Evolutionary conservation across 2,797 vertebrate species (phyloP), one percentile per base, ranked within the genome.

Genomic region (Euphonia xanthogaster): DNA sequence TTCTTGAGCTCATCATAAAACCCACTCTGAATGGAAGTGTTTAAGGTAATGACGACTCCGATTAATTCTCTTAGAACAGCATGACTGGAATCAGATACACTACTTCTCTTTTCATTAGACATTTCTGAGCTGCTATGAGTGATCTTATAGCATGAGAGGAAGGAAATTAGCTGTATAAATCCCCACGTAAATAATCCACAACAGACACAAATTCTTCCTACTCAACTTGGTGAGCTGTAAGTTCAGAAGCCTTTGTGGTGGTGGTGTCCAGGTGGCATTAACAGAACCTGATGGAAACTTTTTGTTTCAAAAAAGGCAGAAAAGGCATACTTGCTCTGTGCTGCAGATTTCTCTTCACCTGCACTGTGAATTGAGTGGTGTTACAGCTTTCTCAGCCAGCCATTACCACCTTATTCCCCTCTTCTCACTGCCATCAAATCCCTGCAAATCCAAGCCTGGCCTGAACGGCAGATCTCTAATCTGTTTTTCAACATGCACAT

Each of bases 1-100:
- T 97, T 95, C 93, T 95, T 93, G 65, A 87, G 81, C 94, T 97
- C 45, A 37, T 97, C 73, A 66, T 92, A 71, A 92, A 95, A 95
- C 74, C 92, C 57, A 83, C 86, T 97, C 87, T 88, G 92, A 94
- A 45, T 97, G 89, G 85, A 94, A 95, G 80, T 81, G 94, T 96
- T 98, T 92, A 92, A 92, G 84, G 81, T 94, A 93, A 94, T 96
- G 93, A 95, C 22, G 39, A 73, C 75, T 92, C 77, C 8, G 14
- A 88, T 93, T 86, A 92, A 94, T 97, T 96, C 71, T 33, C 89
- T 95, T 95, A 90, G 80, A 92, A 90, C 78, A 80, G 58, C 84
- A 51, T 82, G 89, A 81, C 90, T 94, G 72, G 54, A 91, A 44
- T 88, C 81, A 95, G 70, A 85, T 83, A 65, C 65, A 71, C 62